These are phyloP conservation scores for Oasisia sp. DNA, from an alignment of 2,888 invertebrate species.

Conservation along the genomic window DNA sequence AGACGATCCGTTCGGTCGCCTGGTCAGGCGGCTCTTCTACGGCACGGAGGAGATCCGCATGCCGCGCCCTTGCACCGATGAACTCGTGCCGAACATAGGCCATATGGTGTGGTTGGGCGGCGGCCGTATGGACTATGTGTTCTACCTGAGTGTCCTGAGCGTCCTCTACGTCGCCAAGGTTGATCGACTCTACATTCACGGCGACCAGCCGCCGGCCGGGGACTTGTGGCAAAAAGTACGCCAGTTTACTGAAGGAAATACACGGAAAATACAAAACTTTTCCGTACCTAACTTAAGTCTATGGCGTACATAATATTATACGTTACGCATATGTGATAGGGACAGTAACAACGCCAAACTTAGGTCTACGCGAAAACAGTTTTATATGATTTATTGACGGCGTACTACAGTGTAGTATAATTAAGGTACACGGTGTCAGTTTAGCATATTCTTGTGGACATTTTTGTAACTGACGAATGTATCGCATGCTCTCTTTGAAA, in stretches of 20 bases:
- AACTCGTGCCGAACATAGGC: slow-evolving; percentile 55
- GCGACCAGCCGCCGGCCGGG: slow-evolving; percentile 50
- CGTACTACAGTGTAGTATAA: too few species aligned
- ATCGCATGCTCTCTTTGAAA: too few species aligned
- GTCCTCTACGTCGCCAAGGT: slow-evolving; percentile 53
- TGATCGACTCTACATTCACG: slow-evolving; percentile 57
- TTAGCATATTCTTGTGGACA: too few species aligned
- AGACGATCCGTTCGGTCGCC: slow-evolving; percentile 44
- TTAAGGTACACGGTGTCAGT: too few species aligned
- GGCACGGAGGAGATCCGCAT: slow-evolving; percentile 42
- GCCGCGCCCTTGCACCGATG: slow-evolving; percentile 35
- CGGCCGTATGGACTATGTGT: slow-evolving; percentile 52
- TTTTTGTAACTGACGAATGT: too few species aligned
- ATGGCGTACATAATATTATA: too few species aligned
- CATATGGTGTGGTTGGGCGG: slow-evolving; percentile 60
- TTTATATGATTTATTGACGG: too few species aligned
- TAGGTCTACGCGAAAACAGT: too few species aligned
- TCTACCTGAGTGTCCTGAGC: slow-evolving; percentile 58
- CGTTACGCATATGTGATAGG: too few species aligned
- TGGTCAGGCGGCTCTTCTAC: slow-evolving; percentile 47
- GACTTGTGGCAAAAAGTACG: slow-evolving; percentile 46
- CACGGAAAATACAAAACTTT: too few species aligned
- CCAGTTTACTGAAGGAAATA: not conserved
- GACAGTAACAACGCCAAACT: too few species aligned
- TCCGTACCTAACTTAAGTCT: too few species aligned